A percentile compares a stretch with the other conserved stretches of the same genome.
phyloP scores from a whole-genome alignment of 2,797 vertebrate genomes.

The Protosalanx chinensis region DNA sequence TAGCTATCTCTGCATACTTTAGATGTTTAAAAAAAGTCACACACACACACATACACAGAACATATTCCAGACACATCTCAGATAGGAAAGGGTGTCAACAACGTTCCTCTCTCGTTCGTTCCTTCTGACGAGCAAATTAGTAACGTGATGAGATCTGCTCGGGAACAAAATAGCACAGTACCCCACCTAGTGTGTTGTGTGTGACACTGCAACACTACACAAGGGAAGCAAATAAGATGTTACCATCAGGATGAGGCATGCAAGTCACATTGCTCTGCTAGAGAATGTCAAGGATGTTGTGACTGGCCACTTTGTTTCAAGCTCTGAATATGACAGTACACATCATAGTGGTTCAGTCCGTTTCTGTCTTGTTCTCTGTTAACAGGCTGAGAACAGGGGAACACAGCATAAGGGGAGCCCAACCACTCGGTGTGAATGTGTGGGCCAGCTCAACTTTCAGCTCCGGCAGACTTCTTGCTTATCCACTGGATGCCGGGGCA shows the following conservation, averaged over 20 bases:
- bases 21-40: not conserved
- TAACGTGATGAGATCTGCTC: too few relatives aligned
- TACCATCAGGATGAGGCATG: too few relatives aligned
- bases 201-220: too few relatives aligned
- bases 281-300: not conserved
- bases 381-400: not conserved
- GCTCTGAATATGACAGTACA: not conserved
- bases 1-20: not conserved
- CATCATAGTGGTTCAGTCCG: too few relatives aligned
- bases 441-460: constrained; percentile 32
- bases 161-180: not conserved
- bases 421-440: constrained; percentile 12
- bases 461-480: constrained; percentile 36
- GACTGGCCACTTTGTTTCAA: not conserved
- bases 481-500: constrained; percentile 50
- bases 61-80: too few relatives aligned
- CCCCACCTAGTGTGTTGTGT: not conserved
- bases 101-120: too few relatives aligned
- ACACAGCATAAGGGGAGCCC: not conserved
- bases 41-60: not conserved
- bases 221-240: too few relatives aligned
- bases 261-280: not conserved
- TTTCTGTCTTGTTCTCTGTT: too few relatives aligned
- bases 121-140: too few relatives aligned
- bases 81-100: too few relatives aligned